Conservation (phyloP, 1,140 invertebrate genomes). For the Heliconius eleuchia region DNA sequence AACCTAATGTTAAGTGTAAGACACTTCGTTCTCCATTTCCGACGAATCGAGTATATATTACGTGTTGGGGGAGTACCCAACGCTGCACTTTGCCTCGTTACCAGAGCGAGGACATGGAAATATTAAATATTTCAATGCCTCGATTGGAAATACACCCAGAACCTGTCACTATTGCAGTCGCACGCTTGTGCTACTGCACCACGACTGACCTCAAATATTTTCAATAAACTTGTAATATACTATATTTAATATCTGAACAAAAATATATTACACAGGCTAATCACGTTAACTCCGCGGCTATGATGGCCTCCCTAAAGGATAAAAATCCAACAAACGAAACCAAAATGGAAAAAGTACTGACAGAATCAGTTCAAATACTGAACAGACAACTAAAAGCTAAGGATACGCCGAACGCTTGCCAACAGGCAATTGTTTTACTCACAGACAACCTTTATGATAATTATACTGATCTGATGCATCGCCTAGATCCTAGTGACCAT, state of each 20-base stretch:
- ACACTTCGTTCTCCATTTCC: too few relatives aligned
- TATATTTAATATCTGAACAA: neutral
- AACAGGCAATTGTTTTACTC: slow-evolving; percentile 68
- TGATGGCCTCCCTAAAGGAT: slow-evolving; percentile 86
- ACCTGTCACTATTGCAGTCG: too few relatives aligned
- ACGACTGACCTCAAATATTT: too few relatives aligned
- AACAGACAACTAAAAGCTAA: slow-evolving; percentile 41
- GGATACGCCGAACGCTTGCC: slow-evolving; percentile 56
- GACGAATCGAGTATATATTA: too few relatives aligned
- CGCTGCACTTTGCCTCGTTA: too few relatives aligned
- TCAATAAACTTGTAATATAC: too few relatives aligned
- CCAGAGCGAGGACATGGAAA: too few relatives aligned
- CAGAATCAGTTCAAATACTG: slow-evolving; percentile 90
- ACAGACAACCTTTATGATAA: slow-evolving; percentile 68
- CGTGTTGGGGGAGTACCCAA: too few relatives aligned
- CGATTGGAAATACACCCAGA: too few relatives aligned
- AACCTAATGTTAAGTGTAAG: too few relatives aligned
- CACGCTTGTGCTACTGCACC: too few relatives aligned
- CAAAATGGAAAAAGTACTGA: slow-evolving; percentile 91
- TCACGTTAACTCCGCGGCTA: slow-evolving; percentile 89
- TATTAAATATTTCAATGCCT: too few relatives aligned
- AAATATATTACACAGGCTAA: slow-evolving; percentile 84
- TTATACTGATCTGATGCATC: slow-evolving; percentile 52
- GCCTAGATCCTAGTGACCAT: slow-evolving; percentile 57
- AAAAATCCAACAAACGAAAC: slow-evolving; percentile 90